Evolutionary conservation across 2,888 invertebrate species (phyloP).

Genomic region (Erynnis tages): DNA sequence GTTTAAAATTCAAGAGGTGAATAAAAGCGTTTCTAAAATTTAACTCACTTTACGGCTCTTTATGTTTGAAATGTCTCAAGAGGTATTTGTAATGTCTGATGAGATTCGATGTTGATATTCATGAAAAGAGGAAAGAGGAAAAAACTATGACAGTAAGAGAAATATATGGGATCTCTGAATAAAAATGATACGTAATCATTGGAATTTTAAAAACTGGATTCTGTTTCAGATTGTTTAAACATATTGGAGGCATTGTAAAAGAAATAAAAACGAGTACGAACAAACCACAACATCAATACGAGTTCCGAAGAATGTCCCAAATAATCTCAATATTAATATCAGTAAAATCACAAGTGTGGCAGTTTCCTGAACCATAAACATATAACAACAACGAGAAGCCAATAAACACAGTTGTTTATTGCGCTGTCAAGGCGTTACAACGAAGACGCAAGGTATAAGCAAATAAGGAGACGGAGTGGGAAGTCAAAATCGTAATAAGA

Average conservation of each 20-base stretch:
- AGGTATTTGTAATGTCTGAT: not conserved
- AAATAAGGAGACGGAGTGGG: too few species aligned
- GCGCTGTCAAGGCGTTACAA: conserved; percentile 4
- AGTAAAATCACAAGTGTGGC: conserved; percentile 30
- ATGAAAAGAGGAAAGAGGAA: too few species aligned
- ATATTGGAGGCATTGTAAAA: not conserved
- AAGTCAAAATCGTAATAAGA: too few species aligned
- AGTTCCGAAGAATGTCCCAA: conserved; percentile 11
- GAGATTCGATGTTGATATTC: not conserved
- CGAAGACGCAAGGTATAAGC: not conserved
- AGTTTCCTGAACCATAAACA: conserved; percentile 35
- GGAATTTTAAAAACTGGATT: too few species aligned
- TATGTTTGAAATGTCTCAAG: conserved; percentile 9
- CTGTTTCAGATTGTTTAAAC: too few species aligned
- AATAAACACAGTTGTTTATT: conserved; percentile 53
- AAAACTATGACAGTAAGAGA: too few species aligned
- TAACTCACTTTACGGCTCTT: not conserved
- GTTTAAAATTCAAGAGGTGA: conserved; percentile 21
- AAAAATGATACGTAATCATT: too few species aligned
- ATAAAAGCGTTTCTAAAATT: conserved; percentile 10
- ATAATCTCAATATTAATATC: conserved; percentile 27
- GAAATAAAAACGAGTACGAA: not conserved
- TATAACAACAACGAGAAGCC: conserved; percentile 37
- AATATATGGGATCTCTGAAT: too few species aligned
- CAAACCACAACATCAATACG: too few species aligned